Percentiles rank a stretch among this genome's conserved stretches.
phyloP scores from a whole-genome alignment of 2,797 vertebrate species.

The Aldrovandia affinis region DNA sequence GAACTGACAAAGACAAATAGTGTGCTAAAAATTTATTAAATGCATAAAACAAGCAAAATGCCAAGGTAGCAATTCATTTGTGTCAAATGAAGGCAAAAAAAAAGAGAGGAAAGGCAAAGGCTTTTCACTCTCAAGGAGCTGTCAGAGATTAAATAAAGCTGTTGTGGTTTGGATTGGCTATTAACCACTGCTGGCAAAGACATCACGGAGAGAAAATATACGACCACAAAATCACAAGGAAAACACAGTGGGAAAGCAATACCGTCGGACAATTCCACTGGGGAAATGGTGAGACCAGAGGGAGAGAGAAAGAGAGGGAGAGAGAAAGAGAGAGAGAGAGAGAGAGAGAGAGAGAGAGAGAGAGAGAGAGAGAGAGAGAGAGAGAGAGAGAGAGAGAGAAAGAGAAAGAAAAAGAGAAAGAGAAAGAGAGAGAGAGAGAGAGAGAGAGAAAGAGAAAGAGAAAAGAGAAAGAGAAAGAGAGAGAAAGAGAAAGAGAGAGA shows the following conservation, averaged over 20 bases:
- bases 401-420: too few species aligned
- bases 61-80: neutral
- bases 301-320: neutral
- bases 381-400: too few species aligned
- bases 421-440: neutral
- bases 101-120: neutral
- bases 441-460: neutral
- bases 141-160: slow-evolving; percentile 15
- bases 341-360: too few species aligned
- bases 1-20: neutral
- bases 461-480: neutral
- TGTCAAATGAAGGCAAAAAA: neutral
- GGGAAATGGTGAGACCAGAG: neutral
- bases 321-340: too few species aligned
- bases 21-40: neutral
- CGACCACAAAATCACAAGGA: slow-evolving; percentile 11
- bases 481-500: neutral
- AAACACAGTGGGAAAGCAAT: neutral
- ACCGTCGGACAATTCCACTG: neutral
- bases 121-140: neutral
- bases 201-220: slow-evolving; percentile 4
- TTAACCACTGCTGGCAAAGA: slow-evolving; percentile 31
- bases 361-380: neutral
- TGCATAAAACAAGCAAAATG: neutral
- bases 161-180: slow-evolving; percentile 30